These are phyloP conservation scores for Holcopasites calliopsidis DNA, from an alignment of 1,140 invertebrate genomes.

Conservation along the genomic window DNA sequence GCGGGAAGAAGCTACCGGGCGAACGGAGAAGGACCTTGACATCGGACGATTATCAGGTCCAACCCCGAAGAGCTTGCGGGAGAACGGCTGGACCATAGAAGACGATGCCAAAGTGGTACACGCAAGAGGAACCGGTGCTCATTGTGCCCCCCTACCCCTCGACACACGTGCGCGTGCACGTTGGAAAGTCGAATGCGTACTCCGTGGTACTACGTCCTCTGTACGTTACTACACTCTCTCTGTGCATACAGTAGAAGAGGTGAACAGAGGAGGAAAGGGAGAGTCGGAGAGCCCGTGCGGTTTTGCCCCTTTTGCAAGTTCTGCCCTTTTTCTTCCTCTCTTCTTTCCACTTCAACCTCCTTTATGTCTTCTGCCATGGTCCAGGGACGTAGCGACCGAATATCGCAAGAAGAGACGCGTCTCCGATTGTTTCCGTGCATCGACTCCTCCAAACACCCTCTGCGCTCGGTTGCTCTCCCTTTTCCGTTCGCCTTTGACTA, in stretches of 20 bases:
- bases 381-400: slow-evolving; percentile 55
- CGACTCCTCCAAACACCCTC: neutral
- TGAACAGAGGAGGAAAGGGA: slow-evolving; percentile 10
- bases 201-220: slow-evolving; percentile 34
- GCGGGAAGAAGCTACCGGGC: slow-evolving; percentile 8
- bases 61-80: neutral
- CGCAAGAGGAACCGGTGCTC: slow-evolving; percentile 26
- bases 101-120: slow-evolving; percentile 35
- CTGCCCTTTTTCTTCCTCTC: slow-evolving; percentile 50
- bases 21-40: slow-evolving; percentile 45
- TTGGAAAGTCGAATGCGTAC: slow-evolving; percentile 40
- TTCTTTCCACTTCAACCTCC: slow-evolving; percentile 41
- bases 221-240: slow-evolving; percentile 39
- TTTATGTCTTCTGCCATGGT: slow-evolving; percentile 42
- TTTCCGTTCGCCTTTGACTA: too few relatives aligned
- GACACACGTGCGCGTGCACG: slow-evolving; percentile 30
- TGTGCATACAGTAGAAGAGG: neutral
- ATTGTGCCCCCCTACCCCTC: slow-evolving; percentile 18
- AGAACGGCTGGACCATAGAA: slow-evolving; percentile 5
- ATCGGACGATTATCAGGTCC: slow-evolving; percentile 40
- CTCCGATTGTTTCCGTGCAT: slow-evolving; percentile 37
- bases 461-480: neutral
- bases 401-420: neutral
- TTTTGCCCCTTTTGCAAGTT: slow-evolving; percentile 62
- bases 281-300: slow-evolving; percentile 17